These are phyloP conservation scores for Willowsia nigromaculata DNA, from an alignment of 2,888 invertebrate genomes.

Conservation along the genomic window DNA sequence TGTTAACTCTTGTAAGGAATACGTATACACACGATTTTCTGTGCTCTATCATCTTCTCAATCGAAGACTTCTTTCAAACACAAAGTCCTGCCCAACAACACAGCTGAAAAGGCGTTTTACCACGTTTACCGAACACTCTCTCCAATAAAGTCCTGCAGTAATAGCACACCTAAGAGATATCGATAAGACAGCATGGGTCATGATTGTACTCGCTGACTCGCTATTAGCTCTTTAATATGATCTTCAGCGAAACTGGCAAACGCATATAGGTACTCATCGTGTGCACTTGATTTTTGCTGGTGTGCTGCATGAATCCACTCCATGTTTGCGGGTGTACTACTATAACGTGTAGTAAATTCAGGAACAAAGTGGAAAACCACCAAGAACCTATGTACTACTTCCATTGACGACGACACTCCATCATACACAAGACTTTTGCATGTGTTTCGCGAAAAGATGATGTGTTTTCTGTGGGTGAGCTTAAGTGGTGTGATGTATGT, in stretches of 20 bases:
- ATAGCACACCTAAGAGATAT: too few relatives aligned
- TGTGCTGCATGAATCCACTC: not conserved
- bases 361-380: not conserved
- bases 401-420: not conserved
- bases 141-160: too few relatives aligned
- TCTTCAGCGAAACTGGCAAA: conserved; percentile 12
- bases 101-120: not conserved
- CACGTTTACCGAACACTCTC: too few relatives aligned
- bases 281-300: conserved; percentile 47
- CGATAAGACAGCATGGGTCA: not conserved
- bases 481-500: not conserved
- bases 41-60: not conserved
- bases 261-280: conserved; percentile 1
- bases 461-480: not conserved
- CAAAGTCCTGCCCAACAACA: too few relatives aligned
- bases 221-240: not conserved
- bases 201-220: not conserved
- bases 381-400: not conserved
- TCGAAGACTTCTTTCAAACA: too few relatives aligned
- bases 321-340: not conserved
- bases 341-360: not conserved
- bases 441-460: conserved; percentile 19
- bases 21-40: not conserved
- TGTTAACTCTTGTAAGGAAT: not conserved
- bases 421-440: conserved; percentile 39